These are phyloP conservation scores for Cichladusa arquata DNA, from an alignment of 2,113 vertebrate genomes.

Conservation along the genomic window DNA sequence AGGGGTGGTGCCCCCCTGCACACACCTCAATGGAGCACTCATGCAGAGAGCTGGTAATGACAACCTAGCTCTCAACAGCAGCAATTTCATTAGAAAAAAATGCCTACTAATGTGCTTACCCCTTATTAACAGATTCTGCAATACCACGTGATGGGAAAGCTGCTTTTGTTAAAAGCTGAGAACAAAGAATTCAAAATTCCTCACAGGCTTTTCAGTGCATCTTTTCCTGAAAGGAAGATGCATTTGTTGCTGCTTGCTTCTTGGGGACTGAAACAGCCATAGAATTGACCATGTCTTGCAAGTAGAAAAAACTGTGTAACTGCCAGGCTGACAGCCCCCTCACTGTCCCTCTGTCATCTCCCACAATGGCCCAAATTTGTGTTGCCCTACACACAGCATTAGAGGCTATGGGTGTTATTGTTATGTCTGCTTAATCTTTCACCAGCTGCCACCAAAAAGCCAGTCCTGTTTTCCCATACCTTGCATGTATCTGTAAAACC, in stretches of 20 bases:
- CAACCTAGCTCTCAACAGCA: neutral
- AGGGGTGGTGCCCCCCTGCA: neutral
- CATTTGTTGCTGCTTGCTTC: neutral
- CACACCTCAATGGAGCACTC: neutral
- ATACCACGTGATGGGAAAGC: neutral
- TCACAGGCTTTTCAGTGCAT: neutral
- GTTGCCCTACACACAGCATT: neutral
- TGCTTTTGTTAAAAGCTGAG: neutral
- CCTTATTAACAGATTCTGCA: slow-evolving; percentile 35
- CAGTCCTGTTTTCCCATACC: neutral
- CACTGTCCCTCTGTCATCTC: neutral
- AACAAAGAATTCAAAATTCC: neutral
- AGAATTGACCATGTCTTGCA: neutral
- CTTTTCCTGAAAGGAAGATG: neutral
- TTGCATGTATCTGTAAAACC: neutral
- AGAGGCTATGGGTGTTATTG: neutral
- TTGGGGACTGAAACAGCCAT: neutral
- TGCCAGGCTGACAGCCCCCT: neutral
- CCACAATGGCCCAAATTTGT: neutral
- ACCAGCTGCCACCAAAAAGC: neutral
- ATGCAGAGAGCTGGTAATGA: slow-evolving; percentile 41
- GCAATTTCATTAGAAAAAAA: neutral
- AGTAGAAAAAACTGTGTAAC: neutral
- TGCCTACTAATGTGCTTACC: neutral
- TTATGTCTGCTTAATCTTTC: neutral